Base-by-base conservation (phyloP, 2,888 invertebrate genomes). In the Ceratothoa steindachneri region DNA sequence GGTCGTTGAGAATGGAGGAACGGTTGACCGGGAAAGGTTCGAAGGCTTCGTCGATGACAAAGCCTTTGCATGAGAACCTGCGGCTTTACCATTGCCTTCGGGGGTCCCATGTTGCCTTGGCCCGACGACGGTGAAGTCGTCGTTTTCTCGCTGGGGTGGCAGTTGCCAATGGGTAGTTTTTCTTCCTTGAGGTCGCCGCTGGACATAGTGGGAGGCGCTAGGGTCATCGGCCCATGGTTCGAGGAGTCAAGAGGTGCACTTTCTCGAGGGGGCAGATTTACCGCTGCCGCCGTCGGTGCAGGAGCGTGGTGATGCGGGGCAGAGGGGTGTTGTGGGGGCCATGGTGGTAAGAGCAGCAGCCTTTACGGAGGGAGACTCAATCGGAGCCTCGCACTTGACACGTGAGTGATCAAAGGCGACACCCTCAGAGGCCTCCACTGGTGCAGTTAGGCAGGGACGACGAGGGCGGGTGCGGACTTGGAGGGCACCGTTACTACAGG, bases 51-150 rank as follows among this genome's bases (percentile, higher is more conserved):
- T 82, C 74, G 67, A 69, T 67, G 30, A 30, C 28, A 60, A 22
- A n/a, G n/a, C n/a, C n/a, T n/a, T n/a, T 97, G 97, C 0, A 97
- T 97, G 69, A 97, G 86, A 5, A 97, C 93, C 83, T 95, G 95
- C 0, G 96, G 96, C 84, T 95, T 96, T 15, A 96, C 95, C 90
- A 95, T 91, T 0, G 95, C 95, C 84, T 93, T 93, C 22, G 93
- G 93, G 51, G 92, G 77, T 9, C 77, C 76, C 30, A 30, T 41
- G 31, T n/a, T 64, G 4, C 51, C 30, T 12, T 41, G 9, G 4
- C 19, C 7, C 2, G 64, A 64, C 7, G 22, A 24, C 1, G 4
- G 28, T 19, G 12, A 31, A 12, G 60, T 22, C 5, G 69, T 19
- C 1, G 28, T 2, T 51, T 71, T 73, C 30, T 71, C 73, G 67